These are phyloP conservation scores for Conus ventricosus DNA, from an alignment of 1,140 invertebrate species.

Conservation along the genomic window DNA sequence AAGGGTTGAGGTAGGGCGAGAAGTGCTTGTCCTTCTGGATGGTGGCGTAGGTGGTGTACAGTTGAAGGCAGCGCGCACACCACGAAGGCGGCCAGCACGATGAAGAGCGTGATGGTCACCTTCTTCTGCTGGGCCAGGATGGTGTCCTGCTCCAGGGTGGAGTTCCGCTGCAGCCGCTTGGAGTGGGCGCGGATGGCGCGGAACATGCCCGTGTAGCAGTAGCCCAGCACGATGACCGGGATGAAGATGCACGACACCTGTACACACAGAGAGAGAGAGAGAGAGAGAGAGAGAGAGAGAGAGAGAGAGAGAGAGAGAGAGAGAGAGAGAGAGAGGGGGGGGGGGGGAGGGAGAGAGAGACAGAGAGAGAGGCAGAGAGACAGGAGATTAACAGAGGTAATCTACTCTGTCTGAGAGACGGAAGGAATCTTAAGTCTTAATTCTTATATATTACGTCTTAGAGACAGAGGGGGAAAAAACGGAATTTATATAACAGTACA, in stretches of 20 bases:
- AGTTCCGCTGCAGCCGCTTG: conserved; percentile 62
- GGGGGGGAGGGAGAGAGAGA: no score
- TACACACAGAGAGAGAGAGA: neutral
- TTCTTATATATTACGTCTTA: no score
- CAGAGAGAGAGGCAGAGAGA: neutral
- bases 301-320: neutral
- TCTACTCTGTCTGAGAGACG: no score
- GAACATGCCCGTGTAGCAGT: conserved; percentile 75
- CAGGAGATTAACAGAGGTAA: neutral
- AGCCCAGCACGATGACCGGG: conserved; percentile 69
- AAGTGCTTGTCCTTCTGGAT: conserved; percentile 67
- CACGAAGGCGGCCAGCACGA: conserved; percentile 75
- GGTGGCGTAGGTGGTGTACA: conserved; percentile 72
- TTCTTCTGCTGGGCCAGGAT: conserved; percentile 75
- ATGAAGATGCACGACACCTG: conserved; percentile 33
- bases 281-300: neutral
- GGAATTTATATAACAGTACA: no score
- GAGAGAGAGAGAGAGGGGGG: neutral
- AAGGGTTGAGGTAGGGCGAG: conserved; percentile 71
- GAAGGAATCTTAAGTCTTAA: no score
- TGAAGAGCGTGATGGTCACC: conserved; percentile 75
- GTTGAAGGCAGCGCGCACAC: conserved; percentile 75
- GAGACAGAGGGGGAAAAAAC: no score
- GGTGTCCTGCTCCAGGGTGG: conserved; percentile 62
- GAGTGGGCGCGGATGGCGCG: conserved; percentile 74